Evolutionary conservation across 1,140 invertebrate genomes (phyloP).

Genomic region (Magallana angulata): DNA sequence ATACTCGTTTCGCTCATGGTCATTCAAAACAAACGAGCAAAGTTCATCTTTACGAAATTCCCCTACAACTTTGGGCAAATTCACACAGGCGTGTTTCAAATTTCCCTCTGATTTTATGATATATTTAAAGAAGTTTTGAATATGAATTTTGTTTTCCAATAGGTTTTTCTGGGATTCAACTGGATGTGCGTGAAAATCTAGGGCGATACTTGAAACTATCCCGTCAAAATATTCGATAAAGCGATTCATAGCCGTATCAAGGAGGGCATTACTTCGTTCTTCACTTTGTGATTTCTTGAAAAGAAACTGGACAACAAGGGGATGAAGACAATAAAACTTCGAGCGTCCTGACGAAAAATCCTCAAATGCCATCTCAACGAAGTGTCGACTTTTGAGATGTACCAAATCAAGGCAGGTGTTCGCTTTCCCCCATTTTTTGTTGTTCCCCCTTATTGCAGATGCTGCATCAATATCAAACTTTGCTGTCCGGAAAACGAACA

Average conservation of each 20-base stretch:
- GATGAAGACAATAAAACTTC: not conserved
- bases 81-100: not conserved
- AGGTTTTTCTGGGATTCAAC: not conserved
- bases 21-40: not conserved
- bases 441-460: not conserved
- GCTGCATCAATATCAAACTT: constrained; percentile 9
- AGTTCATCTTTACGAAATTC: constrained; percentile 20
- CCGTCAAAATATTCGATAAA: constrained; percentile 1
- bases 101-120: not conserved
- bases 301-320: not conserved
- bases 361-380: not conserved
- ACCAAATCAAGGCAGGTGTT: not conserved
- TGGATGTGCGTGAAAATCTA: not conserved
- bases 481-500: constrained; percentile 5
- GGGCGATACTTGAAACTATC: not conserved
- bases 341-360: not conserved
- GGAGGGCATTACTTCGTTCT: not conserved
- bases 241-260: not conserved
- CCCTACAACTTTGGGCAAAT: not conserved
- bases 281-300: not conserved
- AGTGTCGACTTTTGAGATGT: not conserved
- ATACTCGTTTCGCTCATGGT: not conserved
- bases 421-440: not conserved
- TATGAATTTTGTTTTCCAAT: not conserved
- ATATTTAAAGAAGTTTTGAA: not conserved